phyloP scores from a whole-genome alignment of 1,140 invertebrate genomes.

The Sesamia nonagrioides region DNA sequence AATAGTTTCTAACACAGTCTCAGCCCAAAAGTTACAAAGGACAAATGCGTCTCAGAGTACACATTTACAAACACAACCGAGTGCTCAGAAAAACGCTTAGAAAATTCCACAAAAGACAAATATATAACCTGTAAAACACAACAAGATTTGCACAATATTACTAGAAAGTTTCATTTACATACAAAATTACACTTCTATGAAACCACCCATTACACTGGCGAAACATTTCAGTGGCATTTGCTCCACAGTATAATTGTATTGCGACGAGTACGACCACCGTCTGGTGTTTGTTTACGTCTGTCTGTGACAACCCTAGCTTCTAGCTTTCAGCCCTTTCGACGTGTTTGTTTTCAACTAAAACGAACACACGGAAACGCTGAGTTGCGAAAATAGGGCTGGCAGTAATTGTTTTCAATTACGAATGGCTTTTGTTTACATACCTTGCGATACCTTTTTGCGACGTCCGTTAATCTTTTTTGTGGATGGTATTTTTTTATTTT shows the following conservation, averaged over 20 bases:
- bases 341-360: background rate
- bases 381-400: background rate
- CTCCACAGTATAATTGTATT: background rate
- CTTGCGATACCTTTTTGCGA: background rate
- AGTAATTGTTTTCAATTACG: background rate
- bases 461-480: background rate
- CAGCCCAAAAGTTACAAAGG: too few relatives aligned
- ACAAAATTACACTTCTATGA: background rate
- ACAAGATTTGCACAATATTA: background rate
- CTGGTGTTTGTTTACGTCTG: background rate
- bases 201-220: background rate
- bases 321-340: background rate
- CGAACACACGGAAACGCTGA: too few relatives aligned
- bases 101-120: background rate
- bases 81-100: too few relatives aligned
- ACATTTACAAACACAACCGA: too few relatives aligned
- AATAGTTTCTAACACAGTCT: too few relatives aligned
- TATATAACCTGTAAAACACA: background rate
- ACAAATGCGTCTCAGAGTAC: too few relatives aligned
- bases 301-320: background rate
- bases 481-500: too few relatives aligned
- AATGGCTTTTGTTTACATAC: background rate
- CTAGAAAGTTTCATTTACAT: background rate
- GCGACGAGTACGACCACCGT: background rate
- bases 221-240: background rate